Evolutionary conservation across 23 tunicate species (phyloP).

Genomic region (Trididemnum miniatum): DNA sequence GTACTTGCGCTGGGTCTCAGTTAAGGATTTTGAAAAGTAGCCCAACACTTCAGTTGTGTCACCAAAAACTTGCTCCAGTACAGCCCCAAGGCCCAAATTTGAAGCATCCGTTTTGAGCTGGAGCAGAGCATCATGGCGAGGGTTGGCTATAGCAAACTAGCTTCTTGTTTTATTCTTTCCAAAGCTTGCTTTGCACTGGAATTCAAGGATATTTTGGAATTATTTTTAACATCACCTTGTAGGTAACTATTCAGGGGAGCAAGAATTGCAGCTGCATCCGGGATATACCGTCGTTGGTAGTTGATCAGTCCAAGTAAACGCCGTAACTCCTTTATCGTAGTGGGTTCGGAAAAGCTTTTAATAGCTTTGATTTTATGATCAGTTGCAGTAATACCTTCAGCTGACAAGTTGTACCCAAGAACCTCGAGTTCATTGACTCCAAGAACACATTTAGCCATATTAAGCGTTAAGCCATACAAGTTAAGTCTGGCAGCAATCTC

Average conservation of each 20-base stretch:
- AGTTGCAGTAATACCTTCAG: slow-evolving; percentile 30
- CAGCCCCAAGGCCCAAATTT: slow-evolving; percentile 11
- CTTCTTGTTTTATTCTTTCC: neutral
- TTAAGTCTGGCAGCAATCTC: neutral
- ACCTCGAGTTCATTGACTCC: slow-evolving; percentile 1
- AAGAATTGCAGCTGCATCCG: neutral
- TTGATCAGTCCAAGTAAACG: neutral
- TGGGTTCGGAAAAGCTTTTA: neutral
- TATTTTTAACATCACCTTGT: slow-evolving; percentile 2
- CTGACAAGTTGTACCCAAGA: slow-evolving; percentile 15
- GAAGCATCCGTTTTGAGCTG: slow-evolving; percentile 19
- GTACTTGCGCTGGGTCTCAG: slow-evolving; percentile 5
- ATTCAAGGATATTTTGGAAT: neutral
- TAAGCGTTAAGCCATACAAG: neutral
- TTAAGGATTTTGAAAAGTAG: slow-evolving; percentile 26
- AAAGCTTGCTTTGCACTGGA: neutral
- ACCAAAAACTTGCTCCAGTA: slow-evolving; percentile 17
- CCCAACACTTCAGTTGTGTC: slow-evolving; percentile 13
- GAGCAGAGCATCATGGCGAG: neutral
- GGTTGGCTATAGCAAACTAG: neutral
- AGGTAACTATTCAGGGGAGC: neutral
- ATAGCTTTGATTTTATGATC: neutral
- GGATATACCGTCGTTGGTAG: neutral
- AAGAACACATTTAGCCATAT: slow-evolving; percentile 29
- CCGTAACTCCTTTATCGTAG: neutral